phyloP scores from a whole-genome alignment of 2,113 vertebrate species.

The Crocuta crocuta region DNA sequence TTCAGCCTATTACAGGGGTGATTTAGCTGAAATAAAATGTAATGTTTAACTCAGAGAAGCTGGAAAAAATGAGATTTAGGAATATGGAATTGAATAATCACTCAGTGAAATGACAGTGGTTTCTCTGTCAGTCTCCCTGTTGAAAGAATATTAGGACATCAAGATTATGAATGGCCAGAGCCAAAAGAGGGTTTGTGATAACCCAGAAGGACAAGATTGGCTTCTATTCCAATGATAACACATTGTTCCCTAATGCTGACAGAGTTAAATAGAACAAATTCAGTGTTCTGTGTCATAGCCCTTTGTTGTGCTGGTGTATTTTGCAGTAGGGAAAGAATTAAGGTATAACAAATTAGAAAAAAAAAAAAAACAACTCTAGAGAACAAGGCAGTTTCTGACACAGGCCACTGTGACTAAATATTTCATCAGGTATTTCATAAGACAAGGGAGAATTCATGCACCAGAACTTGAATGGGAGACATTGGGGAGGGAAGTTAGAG shows the following conservation, averaged over 20 bases:
- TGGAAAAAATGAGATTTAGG: conserved; percentile 75
- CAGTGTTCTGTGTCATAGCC: conserved; percentile 7
- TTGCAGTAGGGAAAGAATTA: conserved; percentile 24
- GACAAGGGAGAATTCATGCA: background rate
- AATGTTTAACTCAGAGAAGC: conserved; percentile 76
- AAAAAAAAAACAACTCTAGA: background rate
- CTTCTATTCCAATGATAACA: conserved; percentile 61
- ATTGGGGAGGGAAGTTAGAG: background rate
- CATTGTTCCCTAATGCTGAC: conserved; percentile 5
- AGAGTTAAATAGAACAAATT: conserved; percentile 31
- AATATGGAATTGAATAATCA: conserved; percentile 74
- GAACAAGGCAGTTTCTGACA: background rate
- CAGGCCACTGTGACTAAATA: background rate
- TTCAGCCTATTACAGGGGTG: conserved; percentile 68
- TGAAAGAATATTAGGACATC: conserved; percentile 78
- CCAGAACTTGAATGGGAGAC: background rate
- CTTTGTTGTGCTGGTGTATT: background rate
- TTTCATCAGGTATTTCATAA: background rate
- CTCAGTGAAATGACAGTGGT: conserved; percentile 70
- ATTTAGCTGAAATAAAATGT: conserved; percentile 78
- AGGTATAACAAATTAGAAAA: background rate
- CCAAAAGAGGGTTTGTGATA: conserved; percentile 69
- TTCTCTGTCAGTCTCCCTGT: conserved; percentile 72
- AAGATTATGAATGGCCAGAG: conserved; percentile 66
- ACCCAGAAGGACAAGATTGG: conserved; percentile 40